phyloP scores from a whole-genome alignment of 1,140 invertebrate genomes.

The Drosophila malerkotliana region DNA sequence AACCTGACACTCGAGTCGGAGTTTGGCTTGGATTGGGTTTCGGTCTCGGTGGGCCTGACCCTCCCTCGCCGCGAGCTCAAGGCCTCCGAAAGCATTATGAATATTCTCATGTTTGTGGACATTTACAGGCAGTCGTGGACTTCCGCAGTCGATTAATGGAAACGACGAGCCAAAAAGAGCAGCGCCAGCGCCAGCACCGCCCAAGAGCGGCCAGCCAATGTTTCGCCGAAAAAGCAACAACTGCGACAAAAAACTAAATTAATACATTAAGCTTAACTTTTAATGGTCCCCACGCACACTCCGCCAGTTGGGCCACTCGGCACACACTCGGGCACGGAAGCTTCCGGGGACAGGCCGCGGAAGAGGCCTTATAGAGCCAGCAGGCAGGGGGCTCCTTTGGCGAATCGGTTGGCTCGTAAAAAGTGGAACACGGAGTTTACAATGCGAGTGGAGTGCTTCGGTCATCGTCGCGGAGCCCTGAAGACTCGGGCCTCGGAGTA shows the following conservation, averaged over 20 bases:
- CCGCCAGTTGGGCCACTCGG: not conserved
- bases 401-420: slow-evolving; percentile 45
- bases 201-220: not conserved
- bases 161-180: slow-evolving; percentile 34
- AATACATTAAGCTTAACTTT: slow-evolving; percentile 68
- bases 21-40: not conserved
- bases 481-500: too few species aligned
- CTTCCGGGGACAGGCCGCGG: slow-evolving; percentile 11
- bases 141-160: slow-evolving; percentile 78
- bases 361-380: slow-evolving; percentile 47
- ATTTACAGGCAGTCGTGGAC: slow-evolving; percentile 64
- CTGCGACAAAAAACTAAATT: slow-evolving; percentile 49
- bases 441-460: slow-evolving; percentile 21
- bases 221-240: slow-evolving; percentile 20
- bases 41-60: not conserved
- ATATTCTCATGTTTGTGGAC: slow-evolving; percentile 79
- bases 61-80: not conserved
- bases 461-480: slow-evolving; percentile 8
- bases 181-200: not conserved
- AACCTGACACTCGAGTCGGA: not conserved
- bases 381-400: slow-evolving; percentile 21
- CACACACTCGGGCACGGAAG: not conserved
- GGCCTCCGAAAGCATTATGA: slow-evolving; percentile 46
- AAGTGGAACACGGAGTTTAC: slow-evolving; percentile 43
- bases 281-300: slow-evolving; percentile 39